Conservation (phyloP, 2,113 vertebrate genomes). For the Bos indicus region DNA sequence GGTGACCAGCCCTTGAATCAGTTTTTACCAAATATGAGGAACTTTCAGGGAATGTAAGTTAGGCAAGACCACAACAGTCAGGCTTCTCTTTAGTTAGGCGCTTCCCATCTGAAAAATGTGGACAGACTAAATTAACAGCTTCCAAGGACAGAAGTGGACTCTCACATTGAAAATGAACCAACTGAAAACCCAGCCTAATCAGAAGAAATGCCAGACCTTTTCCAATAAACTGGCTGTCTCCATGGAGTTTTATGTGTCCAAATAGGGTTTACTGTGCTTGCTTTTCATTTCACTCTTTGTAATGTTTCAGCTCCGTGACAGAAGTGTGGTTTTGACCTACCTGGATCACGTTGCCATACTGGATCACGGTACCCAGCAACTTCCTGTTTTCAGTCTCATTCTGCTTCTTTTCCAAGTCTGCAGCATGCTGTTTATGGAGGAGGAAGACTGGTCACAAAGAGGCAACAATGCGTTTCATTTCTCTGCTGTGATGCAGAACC, state of each 20-base stretch:
- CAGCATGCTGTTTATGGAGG: slow-evolving; percentile 88
- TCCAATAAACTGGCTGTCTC: not conserved
- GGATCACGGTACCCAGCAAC: slow-evolving; percentile 94
- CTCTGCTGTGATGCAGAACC: not conserved
- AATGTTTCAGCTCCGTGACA: not conserved
- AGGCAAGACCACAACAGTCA: not conserved
- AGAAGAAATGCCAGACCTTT: not conserved
- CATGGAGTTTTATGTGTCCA: not conserved
- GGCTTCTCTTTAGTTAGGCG: not conserved
- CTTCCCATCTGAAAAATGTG: not conserved
- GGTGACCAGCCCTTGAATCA: not conserved
- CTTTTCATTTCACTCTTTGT: not conserved
- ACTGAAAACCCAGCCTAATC: not conserved
- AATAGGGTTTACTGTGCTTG: rapidly evolving
- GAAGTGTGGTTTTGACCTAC: slow-evolving; percentile 64
- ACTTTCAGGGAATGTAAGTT: not conserved
- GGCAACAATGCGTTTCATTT: rapidly evolving
- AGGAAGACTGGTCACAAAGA: not conserved
- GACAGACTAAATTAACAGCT: not conserved
- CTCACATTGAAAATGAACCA: not conserved
- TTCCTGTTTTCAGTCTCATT: slow-evolving; percentile 99
- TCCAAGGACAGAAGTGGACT: not conserved
- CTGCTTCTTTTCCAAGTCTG: slow-evolving; percentile 98
- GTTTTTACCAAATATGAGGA: not conserved
- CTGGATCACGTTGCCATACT: slow-evolving; percentile 98